phyloP scores from a whole-genome alignment of 2,797 vertebrate genomes.

The Peromyscus attwateri region DNA sequence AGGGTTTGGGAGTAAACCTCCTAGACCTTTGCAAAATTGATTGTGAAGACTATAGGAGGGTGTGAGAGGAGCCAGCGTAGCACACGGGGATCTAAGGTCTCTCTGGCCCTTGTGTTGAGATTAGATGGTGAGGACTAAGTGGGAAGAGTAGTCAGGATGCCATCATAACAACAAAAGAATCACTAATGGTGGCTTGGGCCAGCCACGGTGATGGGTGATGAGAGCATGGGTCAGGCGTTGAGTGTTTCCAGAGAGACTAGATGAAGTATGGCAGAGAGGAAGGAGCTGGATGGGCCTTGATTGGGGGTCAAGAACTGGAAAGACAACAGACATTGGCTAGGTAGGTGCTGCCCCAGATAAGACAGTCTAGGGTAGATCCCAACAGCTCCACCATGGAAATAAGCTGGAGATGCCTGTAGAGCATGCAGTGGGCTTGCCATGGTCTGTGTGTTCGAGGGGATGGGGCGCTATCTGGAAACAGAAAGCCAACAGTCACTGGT shows the following conservation, averaged over 20 bases:
- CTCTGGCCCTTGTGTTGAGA: not conserved
- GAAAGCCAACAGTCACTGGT: no score
- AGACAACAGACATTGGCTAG: not conserved
- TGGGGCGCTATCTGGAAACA: not conserved
- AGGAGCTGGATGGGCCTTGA: no score
- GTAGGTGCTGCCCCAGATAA: not conserved
- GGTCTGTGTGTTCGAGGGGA: not conserved
- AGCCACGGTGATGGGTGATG: fast-evolving
- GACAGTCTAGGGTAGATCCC: not conserved
- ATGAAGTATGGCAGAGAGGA: fast-evolving
- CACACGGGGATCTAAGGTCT: no score
- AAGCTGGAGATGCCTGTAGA: not conserved
- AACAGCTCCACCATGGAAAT: not conserved
- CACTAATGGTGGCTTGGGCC: not conserved
- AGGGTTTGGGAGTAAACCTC: fast-evolving
- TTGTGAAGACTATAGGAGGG: not conserved
- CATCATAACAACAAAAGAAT: not conserved
- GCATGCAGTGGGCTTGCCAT: not conserved
- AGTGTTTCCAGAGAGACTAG: not conserved
- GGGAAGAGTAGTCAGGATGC: not conserved
- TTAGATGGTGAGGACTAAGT: fast-evolving
- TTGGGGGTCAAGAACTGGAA: not conserved
- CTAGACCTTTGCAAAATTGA: no score
- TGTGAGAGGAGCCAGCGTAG: no score
- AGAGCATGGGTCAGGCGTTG: fast-evolving